Conservation (phyloP, 23 tunicate genomes). For the Ciona savignyi region DNA sequence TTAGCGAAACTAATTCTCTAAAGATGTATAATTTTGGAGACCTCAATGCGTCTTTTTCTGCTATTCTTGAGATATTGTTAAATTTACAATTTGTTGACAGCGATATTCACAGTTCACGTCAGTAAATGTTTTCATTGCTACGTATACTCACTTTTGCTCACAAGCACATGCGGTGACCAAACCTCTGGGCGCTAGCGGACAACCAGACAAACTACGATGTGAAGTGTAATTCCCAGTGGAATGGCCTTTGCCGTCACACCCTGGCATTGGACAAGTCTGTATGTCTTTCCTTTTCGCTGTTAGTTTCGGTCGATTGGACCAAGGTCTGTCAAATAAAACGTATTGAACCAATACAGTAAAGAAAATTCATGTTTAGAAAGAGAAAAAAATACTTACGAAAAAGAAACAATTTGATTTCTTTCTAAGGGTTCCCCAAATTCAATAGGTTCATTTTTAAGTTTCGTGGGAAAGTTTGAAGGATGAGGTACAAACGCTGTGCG, state of each 20-base stretch:
- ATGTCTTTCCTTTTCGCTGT: slow-evolving; percentile 61
- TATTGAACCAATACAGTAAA: not conserved
- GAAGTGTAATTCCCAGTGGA: slow-evolving; percentile 92
- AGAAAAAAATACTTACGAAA: not conserved
- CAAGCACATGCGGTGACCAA: slow-evolving; percentile 53
- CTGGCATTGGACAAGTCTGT: slow-evolving; percentile 72
- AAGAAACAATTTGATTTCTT: no score
- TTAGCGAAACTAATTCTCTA: no score
- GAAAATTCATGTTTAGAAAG: not conserved
- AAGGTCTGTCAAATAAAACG: slow-evolving; percentile 18
- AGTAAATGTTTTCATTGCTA: not conserved
- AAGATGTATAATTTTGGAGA: no score
- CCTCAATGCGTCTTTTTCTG: no score
- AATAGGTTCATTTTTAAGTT: no score
- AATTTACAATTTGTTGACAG: no score
- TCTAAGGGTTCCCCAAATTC: no score
- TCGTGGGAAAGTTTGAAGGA: no score
- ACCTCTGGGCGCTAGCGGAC: slow-evolving; percentile 86
- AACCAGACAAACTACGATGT: slow-evolving; percentile 94
- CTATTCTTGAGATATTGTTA: no score
- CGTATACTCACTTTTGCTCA: slow-evolving; percentile 51
- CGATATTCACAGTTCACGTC: not conserved
- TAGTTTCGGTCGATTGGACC: slow-evolving; percentile 25
- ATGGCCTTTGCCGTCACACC: slow-evolving; percentile 82
- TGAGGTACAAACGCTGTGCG: no score